Evolutionary conservation across 2,113 vertebrate genomes (phyloP).

Genomic region (Leptocoma aspasia): DNA sequence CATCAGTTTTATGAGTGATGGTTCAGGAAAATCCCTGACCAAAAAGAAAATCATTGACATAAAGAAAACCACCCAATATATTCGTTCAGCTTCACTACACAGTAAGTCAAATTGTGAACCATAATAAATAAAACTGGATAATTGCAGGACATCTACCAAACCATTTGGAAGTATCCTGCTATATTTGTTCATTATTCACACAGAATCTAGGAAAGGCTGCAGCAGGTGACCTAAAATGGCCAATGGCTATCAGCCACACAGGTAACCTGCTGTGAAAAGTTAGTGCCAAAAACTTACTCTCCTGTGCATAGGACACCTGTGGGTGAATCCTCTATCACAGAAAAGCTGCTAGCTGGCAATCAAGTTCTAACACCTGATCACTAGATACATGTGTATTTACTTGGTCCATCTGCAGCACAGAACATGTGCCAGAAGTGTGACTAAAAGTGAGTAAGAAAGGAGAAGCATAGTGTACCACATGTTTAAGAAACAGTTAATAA

Average conservation of each 20-base stretch:
- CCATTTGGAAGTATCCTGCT: background rate
- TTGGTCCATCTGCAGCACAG: background rate
- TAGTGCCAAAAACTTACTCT: slow-evolving; percentile 36
- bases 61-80: background rate
- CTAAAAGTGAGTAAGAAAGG: background rate
- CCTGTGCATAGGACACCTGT: background rate
- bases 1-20: background rate
- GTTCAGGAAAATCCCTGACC: background rate
- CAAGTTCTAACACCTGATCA: slow-evolving; percentile 35
- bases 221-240: background rate
- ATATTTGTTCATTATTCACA: background rate
- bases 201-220: background rate
- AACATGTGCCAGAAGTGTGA: background rate
- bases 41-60: background rate
- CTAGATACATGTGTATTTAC: background rate
- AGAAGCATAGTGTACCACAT: background rate
- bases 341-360: slow-evolving; percentile 40
- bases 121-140: background rate
- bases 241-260: background rate
- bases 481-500: background rate
- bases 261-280: slow-evolving; percentile 39
- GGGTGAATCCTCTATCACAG: background rate
- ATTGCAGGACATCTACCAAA: background rate
- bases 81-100: background rate
- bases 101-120: background rate